Conservation (phyloP, 37 sponge, comb jelly and placozoan species). For the Amphimedon queenslandica region DNA sequence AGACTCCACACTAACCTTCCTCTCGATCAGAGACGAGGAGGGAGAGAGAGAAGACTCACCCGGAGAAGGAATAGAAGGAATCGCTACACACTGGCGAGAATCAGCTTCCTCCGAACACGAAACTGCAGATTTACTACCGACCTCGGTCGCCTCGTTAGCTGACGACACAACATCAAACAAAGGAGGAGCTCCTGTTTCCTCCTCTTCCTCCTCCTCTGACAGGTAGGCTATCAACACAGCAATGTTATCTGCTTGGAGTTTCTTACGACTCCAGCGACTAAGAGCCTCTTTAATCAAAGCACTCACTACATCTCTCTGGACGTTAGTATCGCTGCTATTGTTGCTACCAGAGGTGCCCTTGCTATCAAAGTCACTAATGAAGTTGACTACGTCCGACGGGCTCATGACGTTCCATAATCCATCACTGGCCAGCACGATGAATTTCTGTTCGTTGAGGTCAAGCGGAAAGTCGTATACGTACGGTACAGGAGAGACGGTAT, state of each 20-base stretch:
- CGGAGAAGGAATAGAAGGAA: too few relatives aligned
- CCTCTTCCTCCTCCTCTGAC: conserved; percentile 11
- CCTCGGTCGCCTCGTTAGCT: too few relatives aligned
- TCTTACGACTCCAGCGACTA: conserved; percentile 45
- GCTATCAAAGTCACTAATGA: conserved; percentile 45
- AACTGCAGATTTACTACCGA: too few relatives aligned
- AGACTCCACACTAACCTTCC: too few relatives aligned
- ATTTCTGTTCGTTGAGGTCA: conserved; percentile 46
- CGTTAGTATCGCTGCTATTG: conserved; percentile 15
- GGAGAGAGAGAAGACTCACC: too few relatives aligned
- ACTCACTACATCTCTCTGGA: conserved; percentile 47
- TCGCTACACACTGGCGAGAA: too few relatives aligned
- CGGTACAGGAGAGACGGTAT: conserved; percentile 84
- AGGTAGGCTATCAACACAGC: conserved; percentile 73
- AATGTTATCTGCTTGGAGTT: conserved; percentile 78
- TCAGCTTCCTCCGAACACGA: too few relatives aligned
- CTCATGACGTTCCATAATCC: conserved; percentile 87
- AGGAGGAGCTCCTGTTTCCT: too few relatives aligned
- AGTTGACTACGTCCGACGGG: conserved; percentile 66
- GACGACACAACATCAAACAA: too few relatives aligned
- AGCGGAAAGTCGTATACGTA: conserved; percentile 66
- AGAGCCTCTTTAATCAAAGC: conserved; percentile 73
- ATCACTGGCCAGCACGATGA: conserved; percentile 79
- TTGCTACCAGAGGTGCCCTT: conserved; percentile 13
- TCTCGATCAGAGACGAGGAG: too few relatives aligned